Conservation (phyloP, 2,888 invertebrate species). For the Sesia apiformis region DNA sequence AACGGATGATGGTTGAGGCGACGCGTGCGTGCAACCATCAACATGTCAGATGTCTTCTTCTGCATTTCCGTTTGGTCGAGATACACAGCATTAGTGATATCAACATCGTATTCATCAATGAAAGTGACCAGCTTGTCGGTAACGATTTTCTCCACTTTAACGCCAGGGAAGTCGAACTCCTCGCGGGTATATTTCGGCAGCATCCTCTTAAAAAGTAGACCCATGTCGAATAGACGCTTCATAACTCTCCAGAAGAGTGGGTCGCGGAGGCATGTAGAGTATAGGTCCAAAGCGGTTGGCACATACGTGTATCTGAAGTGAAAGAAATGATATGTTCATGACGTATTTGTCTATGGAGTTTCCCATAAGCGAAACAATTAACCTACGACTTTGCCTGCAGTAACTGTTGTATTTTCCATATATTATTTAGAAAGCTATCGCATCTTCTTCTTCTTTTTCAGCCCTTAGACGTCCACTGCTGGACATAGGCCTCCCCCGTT, state of each 20-base stretch:
- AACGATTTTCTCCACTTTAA: constrained; percentile 75
- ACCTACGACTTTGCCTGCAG: not conserved
- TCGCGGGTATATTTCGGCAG: constrained; percentile 75
- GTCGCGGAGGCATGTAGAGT: constrained; percentile 79
- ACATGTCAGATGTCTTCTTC: constrained; percentile 59
- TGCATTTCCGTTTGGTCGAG: constrained; percentile 62
- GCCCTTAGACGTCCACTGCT: too few relatives aligned
- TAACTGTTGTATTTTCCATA: too few relatives aligned
- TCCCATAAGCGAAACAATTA: not conserved
- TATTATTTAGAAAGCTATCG: too few relatives aligned
- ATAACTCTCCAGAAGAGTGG: constrained; percentile 82
- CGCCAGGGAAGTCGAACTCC: constrained; percentile 77
- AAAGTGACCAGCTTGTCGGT: constrained; percentile 80
- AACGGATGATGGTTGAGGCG: constrained; percentile 80
- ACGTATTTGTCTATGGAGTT: not conserved
- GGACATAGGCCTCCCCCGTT: too few relatives aligned
- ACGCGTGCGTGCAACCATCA: constrained; percentile 72
- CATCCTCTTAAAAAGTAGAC: constrained; percentile 75
- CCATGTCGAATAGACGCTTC: constrained; percentile 74
- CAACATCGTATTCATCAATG: constrained; percentile 80
- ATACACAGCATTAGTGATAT: constrained; percentile 77
- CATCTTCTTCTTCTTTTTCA: too few relatives aligned
- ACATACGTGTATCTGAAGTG: constrained; percentile 53
- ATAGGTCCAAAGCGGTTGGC: constrained; percentile 78
- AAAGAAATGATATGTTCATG: constrained; percentile 1